Evolutionary conservation across 2,113 vertebrate species (phyloP).

Genomic region (Carlito syrichta): DNA sequence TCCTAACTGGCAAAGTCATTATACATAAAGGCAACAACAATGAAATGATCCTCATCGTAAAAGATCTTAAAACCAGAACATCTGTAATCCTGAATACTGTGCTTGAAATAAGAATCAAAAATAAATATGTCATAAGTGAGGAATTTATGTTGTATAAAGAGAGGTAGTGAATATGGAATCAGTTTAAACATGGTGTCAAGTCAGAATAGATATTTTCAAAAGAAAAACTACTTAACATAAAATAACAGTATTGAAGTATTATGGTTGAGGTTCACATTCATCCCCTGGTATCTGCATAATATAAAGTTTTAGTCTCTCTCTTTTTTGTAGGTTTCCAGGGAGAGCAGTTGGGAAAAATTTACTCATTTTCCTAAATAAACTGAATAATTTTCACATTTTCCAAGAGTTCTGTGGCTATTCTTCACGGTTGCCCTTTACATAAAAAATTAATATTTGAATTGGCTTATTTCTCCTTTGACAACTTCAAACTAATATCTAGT

Average conservation of each 20-base stretch:
- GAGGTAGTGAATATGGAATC: conserved; percentile 33
- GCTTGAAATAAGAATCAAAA: conserved; percentile 50
- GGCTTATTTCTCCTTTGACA: background rate
- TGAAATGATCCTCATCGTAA: conserved; percentile 10
- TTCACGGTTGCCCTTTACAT: background rate
- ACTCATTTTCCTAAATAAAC: background rate
- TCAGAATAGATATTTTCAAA: conserved; percentile 35
- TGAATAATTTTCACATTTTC: background rate
- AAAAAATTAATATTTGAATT: background rate
- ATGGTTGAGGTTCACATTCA: background rate
- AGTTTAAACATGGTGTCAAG: conserved; percentile 42
- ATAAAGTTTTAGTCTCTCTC: background rate
- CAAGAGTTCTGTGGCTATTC: background rate
- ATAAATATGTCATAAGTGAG: conserved; percentile 54
- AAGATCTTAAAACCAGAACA: conserved; percentile 25
- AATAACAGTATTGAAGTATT: background rate
- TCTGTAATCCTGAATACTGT: conserved; percentile 34
- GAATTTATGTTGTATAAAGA: conserved; percentile 47
- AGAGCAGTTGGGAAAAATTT: background rate
- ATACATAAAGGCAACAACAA: background rate
- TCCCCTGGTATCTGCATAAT: background rate
- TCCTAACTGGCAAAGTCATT: background rate
- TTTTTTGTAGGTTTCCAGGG: background rate
- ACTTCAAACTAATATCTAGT: background rate
- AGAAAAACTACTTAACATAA: conserved; percentile 23